A percentile compares a stretch with the other conserved stretches of the same genome.
Conservation (phyloP, 2,113 vertebrate genomes). For the Ciconia stormi region DNA sequence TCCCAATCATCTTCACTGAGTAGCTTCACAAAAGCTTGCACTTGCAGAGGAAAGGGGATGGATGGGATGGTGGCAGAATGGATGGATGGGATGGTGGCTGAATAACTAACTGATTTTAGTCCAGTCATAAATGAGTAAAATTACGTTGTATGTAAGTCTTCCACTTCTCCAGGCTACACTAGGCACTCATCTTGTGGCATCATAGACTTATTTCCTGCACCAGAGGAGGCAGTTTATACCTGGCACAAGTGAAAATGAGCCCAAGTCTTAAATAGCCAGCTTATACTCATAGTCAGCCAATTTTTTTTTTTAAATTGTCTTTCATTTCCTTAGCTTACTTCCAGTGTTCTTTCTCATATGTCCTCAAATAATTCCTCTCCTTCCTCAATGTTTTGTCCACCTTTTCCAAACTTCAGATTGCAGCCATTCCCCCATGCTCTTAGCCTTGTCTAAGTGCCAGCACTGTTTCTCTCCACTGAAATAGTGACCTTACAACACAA, state of each 20-base stretch:
- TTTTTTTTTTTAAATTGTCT: not conserved
- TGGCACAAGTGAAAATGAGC: not conserved
- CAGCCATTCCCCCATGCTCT: not conserved
- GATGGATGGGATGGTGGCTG: not conserved
- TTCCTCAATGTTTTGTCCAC: not conserved
- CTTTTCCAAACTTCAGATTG: not conserved
- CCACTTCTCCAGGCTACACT: not conserved
- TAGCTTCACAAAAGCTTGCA: not conserved
- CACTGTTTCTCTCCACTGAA: not conserved
- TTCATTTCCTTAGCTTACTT: slow-evolving; percentile 15
- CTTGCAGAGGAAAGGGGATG: not conserved
- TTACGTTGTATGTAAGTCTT: not conserved
- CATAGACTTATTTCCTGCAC: not conserved
- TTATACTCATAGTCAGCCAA: not conserved
- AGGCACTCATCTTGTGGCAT: not conserved
- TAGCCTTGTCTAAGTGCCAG: not conserved
- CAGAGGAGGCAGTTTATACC: not conserved
- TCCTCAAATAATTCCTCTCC: not conserved
- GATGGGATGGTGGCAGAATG: not conserved
- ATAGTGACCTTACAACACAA: not conserved
- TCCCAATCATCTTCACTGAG: not conserved
- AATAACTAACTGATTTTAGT: not conserved
- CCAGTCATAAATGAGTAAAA: not conserved
- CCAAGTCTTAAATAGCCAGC: not conserved
- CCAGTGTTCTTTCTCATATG: not conserved